Conservation (phyloP, 1,140 invertebrate species). For the Rhizoglyphus robini region DNA sequence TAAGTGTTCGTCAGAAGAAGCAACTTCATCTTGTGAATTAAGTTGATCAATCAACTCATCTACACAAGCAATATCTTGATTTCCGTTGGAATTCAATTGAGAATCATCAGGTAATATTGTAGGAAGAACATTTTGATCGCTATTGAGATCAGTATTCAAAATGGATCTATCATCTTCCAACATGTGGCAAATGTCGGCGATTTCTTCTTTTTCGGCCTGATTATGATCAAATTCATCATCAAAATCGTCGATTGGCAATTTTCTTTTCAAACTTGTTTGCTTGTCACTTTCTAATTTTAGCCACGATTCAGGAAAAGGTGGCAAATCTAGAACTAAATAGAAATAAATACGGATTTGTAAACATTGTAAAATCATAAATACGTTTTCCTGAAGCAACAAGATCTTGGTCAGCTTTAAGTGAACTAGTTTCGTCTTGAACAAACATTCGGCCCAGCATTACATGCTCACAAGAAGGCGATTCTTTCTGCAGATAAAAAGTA, state of each 20-base stretch:
- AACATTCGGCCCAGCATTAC: constrained; percentile 58
- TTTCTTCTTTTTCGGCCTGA: constrained; percentile 21
- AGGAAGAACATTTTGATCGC: not conserved
- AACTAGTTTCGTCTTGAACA: constrained; percentile 48
- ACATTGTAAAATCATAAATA: constrained; percentile 16
- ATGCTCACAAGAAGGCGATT: constrained; percentile 50
- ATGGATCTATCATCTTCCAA: not conserved
- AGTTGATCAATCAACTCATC: constrained; percentile 5
- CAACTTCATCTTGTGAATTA: not conserved
- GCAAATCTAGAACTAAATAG: constrained; percentile 24
- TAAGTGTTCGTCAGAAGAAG: not conserved
- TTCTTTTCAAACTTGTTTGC: not conserved
- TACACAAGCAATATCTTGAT: not conserved
- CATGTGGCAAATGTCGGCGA: not conserved
- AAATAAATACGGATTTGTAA: not conserved
- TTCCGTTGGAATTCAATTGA: not conserved
- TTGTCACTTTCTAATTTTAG: constrained; percentile 11
- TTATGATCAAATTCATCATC: constrained; percentile 25
- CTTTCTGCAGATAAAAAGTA: constrained; percentile 36
- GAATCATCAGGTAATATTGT: not conserved
- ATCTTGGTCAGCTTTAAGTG: constrained; percentile 41
- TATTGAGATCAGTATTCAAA: not conserved
- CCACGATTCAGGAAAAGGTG: constrained; percentile 25
- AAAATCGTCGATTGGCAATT: constrained; percentile 25
- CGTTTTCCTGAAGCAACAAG: constrained; percentile 31